phyloP scores from a whole-genome alignment of 1,140 invertebrate species.

The Pseudomyrmex cubaensis region DNA sequence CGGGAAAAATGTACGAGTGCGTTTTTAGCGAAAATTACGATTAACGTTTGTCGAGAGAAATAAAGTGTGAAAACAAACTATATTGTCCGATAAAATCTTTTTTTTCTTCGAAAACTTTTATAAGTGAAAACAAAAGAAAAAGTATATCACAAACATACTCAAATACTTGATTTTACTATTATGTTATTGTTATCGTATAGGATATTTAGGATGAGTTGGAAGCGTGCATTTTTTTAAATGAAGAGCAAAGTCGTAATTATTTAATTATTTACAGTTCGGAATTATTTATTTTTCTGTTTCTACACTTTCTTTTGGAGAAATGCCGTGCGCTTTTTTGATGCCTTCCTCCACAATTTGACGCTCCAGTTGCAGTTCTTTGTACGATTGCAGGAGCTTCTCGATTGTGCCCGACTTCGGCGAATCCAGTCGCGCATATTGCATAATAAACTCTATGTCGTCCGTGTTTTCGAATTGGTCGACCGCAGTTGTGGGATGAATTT shows the following conservation, averaged over 20 bases:
- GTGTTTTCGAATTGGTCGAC: constrained; percentile 70
- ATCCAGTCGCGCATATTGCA: constrained; percentile 87
- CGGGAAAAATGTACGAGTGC: neutral
- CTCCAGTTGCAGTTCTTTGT: constrained; percentile 87
- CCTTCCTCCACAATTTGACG: constrained; percentile 86
- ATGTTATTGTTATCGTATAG: neutral
- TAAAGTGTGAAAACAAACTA: neutral
- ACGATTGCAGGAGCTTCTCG: constrained; percentile 88
- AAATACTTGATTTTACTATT: neutral
- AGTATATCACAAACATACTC: neutral
- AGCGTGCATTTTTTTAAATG: neutral
- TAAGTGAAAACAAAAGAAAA: neutral
- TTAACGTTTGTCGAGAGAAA: too few species aligned
- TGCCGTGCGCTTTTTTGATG: constrained; percentile 87
- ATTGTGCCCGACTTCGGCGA: constrained; percentile 87
- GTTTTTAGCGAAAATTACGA: neutral
- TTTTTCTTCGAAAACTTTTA: neutral
- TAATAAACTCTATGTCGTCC: constrained; percentile 85
- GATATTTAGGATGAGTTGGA: neutral
- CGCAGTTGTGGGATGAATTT: constrained; percentile 84
- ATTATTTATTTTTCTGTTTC: constrained; percentile 44
- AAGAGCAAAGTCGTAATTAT: neutral
- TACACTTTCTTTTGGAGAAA: neutral
- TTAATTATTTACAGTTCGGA: neutral
- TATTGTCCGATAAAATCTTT: neutral